Evolutionary conservation across 2,888 invertebrate genomes (phyloP).

Genomic region (Monochamus alternatus): DNA sequence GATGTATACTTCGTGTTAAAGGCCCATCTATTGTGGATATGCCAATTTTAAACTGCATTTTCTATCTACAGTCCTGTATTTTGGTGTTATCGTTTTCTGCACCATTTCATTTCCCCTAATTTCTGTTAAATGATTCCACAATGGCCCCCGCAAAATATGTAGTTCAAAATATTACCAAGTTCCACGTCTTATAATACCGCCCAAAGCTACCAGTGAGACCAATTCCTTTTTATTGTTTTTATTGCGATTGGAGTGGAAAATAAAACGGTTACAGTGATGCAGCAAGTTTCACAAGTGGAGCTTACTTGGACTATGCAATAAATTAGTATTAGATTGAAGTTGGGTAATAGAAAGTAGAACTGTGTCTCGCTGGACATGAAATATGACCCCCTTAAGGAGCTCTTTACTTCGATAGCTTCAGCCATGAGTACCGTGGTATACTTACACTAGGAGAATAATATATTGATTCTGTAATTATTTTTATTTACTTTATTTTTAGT

Average conservation of each 20-base stretch:
- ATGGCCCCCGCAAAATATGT: background rate
- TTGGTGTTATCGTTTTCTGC: too few species aligned
- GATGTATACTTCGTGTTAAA: too few species aligned
- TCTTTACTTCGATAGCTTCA: slow-evolving; percentile 18
- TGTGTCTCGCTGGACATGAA: slow-evolving; percentile 34
- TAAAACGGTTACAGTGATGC: slow-evolving; percentile 49
- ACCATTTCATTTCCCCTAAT: too few species aligned
- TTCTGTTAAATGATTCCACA: too few species aligned
- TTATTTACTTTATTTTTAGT: too few species aligned
- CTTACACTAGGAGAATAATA: background rate
- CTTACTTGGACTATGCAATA: slow-evolving; percentile 31
- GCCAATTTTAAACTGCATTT: too few species aligned
- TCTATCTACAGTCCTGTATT: too few species aligned
- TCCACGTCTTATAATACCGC: background rate
- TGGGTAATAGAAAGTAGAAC: slow-evolving; percentile 39
- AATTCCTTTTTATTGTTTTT: slow-evolving; percentile 17
- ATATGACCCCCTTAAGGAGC: slow-evolving; percentile 27
- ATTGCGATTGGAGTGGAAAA: slow-evolving; percentile 38
- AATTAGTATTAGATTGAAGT: slow-evolving; percentile 39
- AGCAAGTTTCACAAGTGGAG: slow-evolving; percentile 46
- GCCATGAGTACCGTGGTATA: slow-evolving; percentile 38
- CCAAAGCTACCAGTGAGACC: background rate
- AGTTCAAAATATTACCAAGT: background rate
- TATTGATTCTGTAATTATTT: background rate
- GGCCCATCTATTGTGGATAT: too few species aligned